Percentiles rank a stretch among this genome's conserved stretches.
Evolutionary conservation across 2,113 vertebrate genomes (phyloP).

Genomic region (Pimephales promelas): DNA sequence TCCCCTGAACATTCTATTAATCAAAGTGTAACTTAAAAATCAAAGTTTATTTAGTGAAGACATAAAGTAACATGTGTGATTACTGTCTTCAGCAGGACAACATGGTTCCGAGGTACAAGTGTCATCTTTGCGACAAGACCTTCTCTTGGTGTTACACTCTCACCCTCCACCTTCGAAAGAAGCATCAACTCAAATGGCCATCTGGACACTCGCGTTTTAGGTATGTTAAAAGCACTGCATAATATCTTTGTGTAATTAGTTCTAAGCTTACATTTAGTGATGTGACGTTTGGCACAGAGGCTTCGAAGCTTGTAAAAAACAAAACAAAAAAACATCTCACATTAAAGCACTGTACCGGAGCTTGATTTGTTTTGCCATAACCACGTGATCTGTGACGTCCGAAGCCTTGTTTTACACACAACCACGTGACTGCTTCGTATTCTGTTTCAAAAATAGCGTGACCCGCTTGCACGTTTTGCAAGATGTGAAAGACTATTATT

Average conservation of each 20-base stretch:
- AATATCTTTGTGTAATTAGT: neutral
- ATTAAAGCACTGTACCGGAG: too few species aligned
- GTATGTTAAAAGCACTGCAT: constrained; percentile 48
- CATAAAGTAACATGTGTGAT: neutral
- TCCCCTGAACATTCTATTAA: neutral
- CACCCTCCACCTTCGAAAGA: constrained; percentile 75
- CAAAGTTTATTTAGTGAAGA: neutral
- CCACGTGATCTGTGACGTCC: too few species aligned
- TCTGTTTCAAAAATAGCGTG: too few species aligned
- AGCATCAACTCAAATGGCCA: constrained; percentile 79
- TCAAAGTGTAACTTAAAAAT: neutral
- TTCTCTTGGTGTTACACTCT: constrained; percentile 82
- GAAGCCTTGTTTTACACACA: too few species aligned
- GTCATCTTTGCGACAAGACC: constrained; percentile 78
- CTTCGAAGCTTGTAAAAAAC: too few species aligned
- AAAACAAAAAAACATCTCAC: too few species aligned
- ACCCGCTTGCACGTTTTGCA: too few species aligned
- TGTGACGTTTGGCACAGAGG: too few species aligned
- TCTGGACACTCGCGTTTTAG: constrained; percentile 81
- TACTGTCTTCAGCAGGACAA: constrained; percentile 66
- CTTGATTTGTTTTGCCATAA: too few species aligned
- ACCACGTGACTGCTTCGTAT: too few species aligned
- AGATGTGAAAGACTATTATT: too few species aligned
- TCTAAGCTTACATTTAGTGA: neutral
- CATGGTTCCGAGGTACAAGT: constrained; percentile 77